Conservation (phyloP, 2,888 invertebrate species). For the Sipha maydis region DNA sequence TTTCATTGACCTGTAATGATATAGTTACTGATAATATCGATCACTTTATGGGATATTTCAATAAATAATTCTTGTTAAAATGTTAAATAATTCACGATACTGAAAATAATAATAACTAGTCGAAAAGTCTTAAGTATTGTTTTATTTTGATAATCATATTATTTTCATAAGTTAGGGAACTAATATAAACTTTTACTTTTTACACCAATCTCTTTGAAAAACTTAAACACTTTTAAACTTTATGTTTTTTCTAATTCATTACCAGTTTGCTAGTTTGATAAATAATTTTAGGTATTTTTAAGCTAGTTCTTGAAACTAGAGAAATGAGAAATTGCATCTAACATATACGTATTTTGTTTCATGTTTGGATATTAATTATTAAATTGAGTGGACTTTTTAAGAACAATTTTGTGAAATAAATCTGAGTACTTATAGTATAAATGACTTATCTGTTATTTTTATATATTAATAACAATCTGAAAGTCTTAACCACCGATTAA, state of each 20-base stretch:
- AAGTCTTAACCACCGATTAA: too few species aligned
- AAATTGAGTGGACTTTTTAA: neutral
- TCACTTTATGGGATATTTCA: neutral
- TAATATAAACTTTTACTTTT: constrained; percentile 4
- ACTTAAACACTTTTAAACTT: neutral
- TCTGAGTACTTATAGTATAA: too few species aligned
- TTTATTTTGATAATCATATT: neutral
- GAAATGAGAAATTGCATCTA: too few species aligned
- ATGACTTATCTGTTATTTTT: too few species aligned
- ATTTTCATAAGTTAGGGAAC: neutral
- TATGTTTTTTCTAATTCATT: neutral
- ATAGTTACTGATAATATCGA: neutral
- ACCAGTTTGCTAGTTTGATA: neutral
- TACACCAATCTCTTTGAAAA: neutral
- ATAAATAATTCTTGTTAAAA: neutral
- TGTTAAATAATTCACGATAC: neutral
- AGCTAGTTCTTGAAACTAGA: neutral
- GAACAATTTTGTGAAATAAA: neutral
- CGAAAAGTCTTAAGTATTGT: neutral
- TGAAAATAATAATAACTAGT: neutral
- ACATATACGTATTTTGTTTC: neutral
- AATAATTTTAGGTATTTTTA: neutral
- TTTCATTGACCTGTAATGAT: neutral
- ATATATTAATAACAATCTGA: too few species aligned
- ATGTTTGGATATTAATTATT: neutral